A percentile compares a stretch with the other conserved stretches of the same genome.
Evolutionary conservation across 2,888 invertebrate species (phyloP).

Genomic region (Gandaritis pyraliata): DNA sequence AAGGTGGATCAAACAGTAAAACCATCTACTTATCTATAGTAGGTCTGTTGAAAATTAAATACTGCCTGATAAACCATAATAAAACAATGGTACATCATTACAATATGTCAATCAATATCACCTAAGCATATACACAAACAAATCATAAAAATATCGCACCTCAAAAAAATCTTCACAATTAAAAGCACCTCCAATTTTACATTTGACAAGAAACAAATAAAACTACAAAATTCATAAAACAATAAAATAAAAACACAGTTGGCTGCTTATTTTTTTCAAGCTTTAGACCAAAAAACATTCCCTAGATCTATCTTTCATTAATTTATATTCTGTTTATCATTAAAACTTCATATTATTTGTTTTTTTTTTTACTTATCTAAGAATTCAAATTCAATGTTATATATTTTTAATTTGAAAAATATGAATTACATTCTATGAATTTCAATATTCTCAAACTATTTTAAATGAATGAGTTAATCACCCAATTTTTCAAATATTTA

Average conservation of each 20-base stretch:
- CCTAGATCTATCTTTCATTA: neutral
- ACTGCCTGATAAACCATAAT: slow-evolving; percentile 36
- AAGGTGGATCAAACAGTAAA: slow-evolving; percentile 57
- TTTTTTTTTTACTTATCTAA: neutral
- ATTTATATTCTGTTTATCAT: neutral
- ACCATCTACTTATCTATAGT: neutral
- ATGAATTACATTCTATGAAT: slow-evolving; percentile 13
- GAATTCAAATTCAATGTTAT: neutral
- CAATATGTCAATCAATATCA: slow-evolving; percentile 29
- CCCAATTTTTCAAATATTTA: slow-evolving; percentile 37
- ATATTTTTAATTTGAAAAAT: neutral
- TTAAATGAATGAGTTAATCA: slow-evolving; percentile 23
- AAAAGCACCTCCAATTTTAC: slow-evolving; percentile 71
- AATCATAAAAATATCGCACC: slow-evolving; percentile 69
- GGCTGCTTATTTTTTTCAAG: slow-evolving; percentile 2
- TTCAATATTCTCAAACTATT: slow-evolving; percentile 4
- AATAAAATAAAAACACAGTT: slow-evolving; percentile 25
- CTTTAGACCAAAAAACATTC: neutral
- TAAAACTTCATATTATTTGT: neutral
- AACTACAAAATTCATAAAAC: slow-evolving; percentile 23
- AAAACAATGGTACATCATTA: slow-evolving; percentile 21
- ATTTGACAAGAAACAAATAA: slow-evolving; percentile 60
- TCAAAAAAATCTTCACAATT: slow-evolving; percentile 57
- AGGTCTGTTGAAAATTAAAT: slow-evolving; percentile 2
- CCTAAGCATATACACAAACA: slow-evolving; percentile 54